Conservation (phyloP, 2,113 vertebrate species). For the Azemiops feae region DNA sequence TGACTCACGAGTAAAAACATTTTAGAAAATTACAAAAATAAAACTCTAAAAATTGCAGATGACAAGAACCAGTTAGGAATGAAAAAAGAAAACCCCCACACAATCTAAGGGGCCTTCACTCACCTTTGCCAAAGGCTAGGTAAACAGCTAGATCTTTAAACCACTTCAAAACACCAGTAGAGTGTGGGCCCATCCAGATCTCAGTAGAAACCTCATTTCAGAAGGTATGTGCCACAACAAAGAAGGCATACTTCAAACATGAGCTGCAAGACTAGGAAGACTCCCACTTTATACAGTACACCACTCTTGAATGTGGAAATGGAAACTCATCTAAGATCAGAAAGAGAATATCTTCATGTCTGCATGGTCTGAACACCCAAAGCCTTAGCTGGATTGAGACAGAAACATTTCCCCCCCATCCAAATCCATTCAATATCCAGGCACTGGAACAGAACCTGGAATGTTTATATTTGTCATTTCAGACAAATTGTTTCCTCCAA, state of each 20-base stretch:
- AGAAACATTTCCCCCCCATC: background rate
- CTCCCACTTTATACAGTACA: background rate
- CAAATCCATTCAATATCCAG: background rate
- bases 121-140: background rate
- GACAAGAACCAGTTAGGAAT: background rate
- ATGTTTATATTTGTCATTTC: background rate
- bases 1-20: background rate
- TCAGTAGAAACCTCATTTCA: background rate
- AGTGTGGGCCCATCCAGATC: background rate
- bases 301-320: background rate
- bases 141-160: background rate
- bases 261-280: background rate
- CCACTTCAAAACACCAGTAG: background rate
- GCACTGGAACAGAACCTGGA: background rate
- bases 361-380: background rate
- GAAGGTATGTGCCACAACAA: background rate
- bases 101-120: background rate
- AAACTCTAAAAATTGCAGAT: background rate
- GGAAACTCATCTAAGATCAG: background rate
- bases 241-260: background rate
- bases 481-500: background rate
- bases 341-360: background rate
- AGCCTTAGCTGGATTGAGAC: background rate
- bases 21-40: background rate
- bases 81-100: background rate